Percentiles rank a stretch among this genome's conserved stretches.
phyloP scores from a whole-genome alignment of 2,113 vertebrate species.

The Amazona guildingii region DNA sequence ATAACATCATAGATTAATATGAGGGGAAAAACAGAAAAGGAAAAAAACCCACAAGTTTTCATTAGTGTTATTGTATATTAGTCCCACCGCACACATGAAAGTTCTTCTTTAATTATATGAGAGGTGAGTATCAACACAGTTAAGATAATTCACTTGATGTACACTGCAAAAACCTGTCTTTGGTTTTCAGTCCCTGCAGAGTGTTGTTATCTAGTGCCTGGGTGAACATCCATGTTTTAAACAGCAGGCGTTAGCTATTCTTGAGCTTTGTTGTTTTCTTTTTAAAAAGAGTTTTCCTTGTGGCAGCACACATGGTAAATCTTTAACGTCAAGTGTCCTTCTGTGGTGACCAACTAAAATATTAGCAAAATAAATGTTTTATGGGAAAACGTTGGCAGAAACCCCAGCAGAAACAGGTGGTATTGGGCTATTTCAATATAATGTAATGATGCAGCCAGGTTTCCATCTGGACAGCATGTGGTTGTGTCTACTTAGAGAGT shows the following conservation, averaged over 20 bases:
- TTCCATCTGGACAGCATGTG: constrained; percentile 87
- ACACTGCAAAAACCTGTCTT: constrained; percentile 49
- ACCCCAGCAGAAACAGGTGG: constrained; percentile 88
- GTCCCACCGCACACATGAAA: not conserved
- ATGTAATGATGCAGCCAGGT: constrained; percentile 91
- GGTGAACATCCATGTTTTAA: constrained; percentile 51
- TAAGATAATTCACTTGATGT: constrained; percentile 41
- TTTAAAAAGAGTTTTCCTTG: constrained; percentile 37
- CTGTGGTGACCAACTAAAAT: constrained; percentile 85
- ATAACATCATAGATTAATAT: not conserved
- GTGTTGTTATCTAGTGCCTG: constrained; percentile 15
- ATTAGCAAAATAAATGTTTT: constrained; percentile 88
- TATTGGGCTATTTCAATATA: constrained; percentile 94
- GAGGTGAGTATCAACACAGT: constrained; percentile 28
- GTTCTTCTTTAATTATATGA: constrained; percentile 42
- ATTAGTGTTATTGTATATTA: constrained; percentile 17
- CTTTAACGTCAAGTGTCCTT: constrained; percentile 85
- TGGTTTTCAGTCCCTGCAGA: constrained; percentile 38
- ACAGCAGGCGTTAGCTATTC: constrained; percentile 53
- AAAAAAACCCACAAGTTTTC: not conserved
- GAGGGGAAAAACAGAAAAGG: not conserved
- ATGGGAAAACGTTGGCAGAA: constrained; percentile 87
- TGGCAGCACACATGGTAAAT: constrained; percentile 79
- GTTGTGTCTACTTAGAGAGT: constrained; percentile 80
- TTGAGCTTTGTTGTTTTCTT: constrained; percentile 1